Conservation (phyloP, 2,797 vertebrate species). For the Enteromius unitaeniatus region DNA sequence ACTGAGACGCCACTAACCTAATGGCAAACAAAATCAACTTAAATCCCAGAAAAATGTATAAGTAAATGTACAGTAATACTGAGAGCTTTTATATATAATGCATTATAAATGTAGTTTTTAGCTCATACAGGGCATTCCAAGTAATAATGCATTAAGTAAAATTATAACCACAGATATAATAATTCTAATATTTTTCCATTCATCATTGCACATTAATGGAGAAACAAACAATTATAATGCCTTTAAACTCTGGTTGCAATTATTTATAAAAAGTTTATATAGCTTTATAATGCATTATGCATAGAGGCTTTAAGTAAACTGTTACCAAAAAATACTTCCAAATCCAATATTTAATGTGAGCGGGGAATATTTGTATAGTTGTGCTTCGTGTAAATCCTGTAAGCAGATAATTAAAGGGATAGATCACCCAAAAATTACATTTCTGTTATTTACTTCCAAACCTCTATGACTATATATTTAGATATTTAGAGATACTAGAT, state of each 20-base stretch:
- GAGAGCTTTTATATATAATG: not conserved
- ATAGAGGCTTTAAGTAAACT: not conserved
- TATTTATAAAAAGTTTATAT: not conserved
- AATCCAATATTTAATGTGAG: not conserved
- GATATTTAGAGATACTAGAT: not conserved
- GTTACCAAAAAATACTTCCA: not conserved
- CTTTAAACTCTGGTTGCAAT: not conserved
- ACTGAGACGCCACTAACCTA: not conserved
- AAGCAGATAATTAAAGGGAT: not conserved
- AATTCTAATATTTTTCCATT: not conserved
- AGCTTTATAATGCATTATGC: not conserved
- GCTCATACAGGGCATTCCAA: too few species aligned
- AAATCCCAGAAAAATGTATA: not conserved
- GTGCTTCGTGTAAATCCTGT: constrained; percentile 2
- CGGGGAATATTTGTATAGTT: not conserved
- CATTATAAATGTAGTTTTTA: not conserved
- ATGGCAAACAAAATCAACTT: not conserved
- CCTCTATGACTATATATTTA: too few species aligned
- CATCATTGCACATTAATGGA: not conserved
- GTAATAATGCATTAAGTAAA: too few species aligned
- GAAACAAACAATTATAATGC: not conserved
- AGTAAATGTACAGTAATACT: not conserved
- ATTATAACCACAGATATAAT: not conserved
- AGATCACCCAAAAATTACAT: not conserved
- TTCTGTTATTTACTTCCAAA: not conserved